These are phyloP conservation scores for Protobothrops flavoviridis DNA, from an alignment of 2,113 vertebrate species.

Conservation along the genomic window DNA sequence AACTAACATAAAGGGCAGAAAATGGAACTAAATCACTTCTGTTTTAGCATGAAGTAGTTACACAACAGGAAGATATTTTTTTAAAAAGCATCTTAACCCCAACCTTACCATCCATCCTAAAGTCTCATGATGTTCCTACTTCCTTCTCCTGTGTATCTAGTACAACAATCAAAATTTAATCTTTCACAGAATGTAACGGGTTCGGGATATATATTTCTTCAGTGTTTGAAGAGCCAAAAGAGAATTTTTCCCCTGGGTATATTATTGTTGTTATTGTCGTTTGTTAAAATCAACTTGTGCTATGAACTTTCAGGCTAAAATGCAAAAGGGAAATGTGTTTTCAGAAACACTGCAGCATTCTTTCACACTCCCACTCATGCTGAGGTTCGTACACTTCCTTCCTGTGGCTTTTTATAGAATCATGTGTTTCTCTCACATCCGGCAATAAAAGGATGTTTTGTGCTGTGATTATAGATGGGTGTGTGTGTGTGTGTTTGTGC, in stretches of 20 bases:
- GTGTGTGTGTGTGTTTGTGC: not conserved
- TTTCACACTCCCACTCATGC: conserved; percentile 84
- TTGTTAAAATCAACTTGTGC: not conserved
- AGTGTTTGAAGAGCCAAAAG: conserved; percentile 13
- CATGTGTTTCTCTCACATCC: conserved; percentile 92
- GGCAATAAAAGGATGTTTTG: conserved; percentile 93
- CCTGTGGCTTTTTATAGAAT: conserved; percentile 97
- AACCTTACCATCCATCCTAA: not conserved
- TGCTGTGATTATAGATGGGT: conserved; percentile 61
- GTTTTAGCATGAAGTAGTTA: not conserved
- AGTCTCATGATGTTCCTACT: not conserved
- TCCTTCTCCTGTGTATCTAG: not conserved
- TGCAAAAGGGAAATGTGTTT: conserved; percentile 48
- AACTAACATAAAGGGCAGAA: not conserved
- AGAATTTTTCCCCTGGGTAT: not conserved
- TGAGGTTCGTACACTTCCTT: conserved; percentile 95
- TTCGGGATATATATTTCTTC: conserved; percentile 33
- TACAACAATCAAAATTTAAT: not conserved
- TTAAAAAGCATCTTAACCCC: not conserved
- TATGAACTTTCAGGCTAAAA: conserved; percentile 39
- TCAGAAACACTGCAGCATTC: conserved; percentile 78
- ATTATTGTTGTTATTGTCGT: not conserved
- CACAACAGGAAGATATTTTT: not conserved
- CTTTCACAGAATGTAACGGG: not conserved
- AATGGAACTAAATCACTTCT: not conserved